A percentile compares a stretch with the other conserved stretches of the same genome.
phyloP scores from a whole-genome alignment of 2,888 invertebrate species.

The Cheilosia variabilis region DNA sequence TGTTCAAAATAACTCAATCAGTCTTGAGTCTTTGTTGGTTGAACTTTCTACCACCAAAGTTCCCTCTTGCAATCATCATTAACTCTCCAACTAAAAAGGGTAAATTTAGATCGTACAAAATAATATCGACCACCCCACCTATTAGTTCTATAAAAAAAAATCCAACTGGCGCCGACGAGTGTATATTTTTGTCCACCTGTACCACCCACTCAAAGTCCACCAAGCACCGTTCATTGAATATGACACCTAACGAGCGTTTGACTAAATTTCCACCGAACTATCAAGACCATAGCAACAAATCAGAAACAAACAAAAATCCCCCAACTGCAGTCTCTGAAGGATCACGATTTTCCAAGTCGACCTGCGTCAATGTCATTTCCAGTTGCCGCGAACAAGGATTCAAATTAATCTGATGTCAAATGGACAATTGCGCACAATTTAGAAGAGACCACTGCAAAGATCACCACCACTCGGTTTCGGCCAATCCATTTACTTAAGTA shows the following conservation, averaged over 20 bases:
- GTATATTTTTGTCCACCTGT: too few relatives aligned
- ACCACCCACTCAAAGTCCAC: too few relatives aligned
- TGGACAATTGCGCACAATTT: slow-evolving; percentile 34
- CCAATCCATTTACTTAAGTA: slow-evolving; percentile 73
- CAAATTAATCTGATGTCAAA: slow-evolving; percentile 42
- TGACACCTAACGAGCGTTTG: neutral
- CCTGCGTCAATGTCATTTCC: slow-evolving; percentile 38
- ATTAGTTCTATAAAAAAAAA: too few relatives aligned
- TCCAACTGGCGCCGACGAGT: too few relatives aligned
- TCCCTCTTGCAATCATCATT: too few relatives aligned
- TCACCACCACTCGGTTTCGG: slow-evolving; percentile 22
- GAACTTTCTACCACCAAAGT: too few relatives aligned
- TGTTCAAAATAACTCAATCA: too few relatives aligned
- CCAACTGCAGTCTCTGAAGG: slow-evolving; percentile 6
- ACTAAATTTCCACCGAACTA: neutral
- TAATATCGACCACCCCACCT: too few relatives aligned
- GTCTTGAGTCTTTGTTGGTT: too few relatives aligned
- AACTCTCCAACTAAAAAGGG: too few relatives aligned
- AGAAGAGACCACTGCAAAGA: slow-evolving; percentile 7
- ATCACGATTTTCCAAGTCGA: slow-evolving; percentile 16
- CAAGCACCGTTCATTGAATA: neutral
- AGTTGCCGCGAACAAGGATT: neutral
- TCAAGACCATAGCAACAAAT: neutral
- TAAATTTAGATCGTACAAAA: too few relatives aligned
- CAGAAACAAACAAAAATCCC: slow-evolving; percentile 9